Evolutionary conservation across 2,888 invertebrate genomes (phyloP), one percentile per base, ranked within the genome.

Genomic region (Athalia cordata): DNA sequence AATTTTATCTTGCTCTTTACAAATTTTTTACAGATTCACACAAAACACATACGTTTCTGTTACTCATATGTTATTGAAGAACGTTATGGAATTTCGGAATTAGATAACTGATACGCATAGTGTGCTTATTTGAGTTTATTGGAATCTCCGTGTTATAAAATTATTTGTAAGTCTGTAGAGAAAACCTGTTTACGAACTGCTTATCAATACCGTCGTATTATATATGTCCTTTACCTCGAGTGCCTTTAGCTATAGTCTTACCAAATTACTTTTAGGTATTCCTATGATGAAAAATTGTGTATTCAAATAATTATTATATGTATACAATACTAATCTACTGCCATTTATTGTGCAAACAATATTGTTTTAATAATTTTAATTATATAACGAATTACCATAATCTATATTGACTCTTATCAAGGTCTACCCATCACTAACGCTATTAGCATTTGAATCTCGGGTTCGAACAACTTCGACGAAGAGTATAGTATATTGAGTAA

Each of bases 341-440:
- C 72, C 72, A 72, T 72, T 57, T 59, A 72, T 72, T 72, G 72
- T 72, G 72, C 72, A 59, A 72, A 72, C 57, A 72, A 72, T 72
- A 72, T 59, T 72, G 72, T 29, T 59, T 72, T 59, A 72, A 72
- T 72, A 72, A 6, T 13, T 57, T 59, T 72, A 72, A 13, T 47
- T 72, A 72, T 72, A 72, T 59, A 13, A 72, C 59, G 45, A 72
- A 45, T 59, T 72, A 59, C 57, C 72, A 72, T 72, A 15, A 57
- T 72, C 59, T 45, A 7, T 72, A 29, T 15, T 55, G 52, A 68
- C 8, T 29, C n/a, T 68, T 6, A 65, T 70, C 45, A 70, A 70
- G 67, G 50, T 50, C 50, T 67, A 15, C 67, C 45, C 57, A 45
- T 57, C 45, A 11, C 45, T 13, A 15, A 6, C 59, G 57, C 11